Conservation (phyloP, 1,140 invertebrate genomes). For the Drosophila nasuta region DNA sequence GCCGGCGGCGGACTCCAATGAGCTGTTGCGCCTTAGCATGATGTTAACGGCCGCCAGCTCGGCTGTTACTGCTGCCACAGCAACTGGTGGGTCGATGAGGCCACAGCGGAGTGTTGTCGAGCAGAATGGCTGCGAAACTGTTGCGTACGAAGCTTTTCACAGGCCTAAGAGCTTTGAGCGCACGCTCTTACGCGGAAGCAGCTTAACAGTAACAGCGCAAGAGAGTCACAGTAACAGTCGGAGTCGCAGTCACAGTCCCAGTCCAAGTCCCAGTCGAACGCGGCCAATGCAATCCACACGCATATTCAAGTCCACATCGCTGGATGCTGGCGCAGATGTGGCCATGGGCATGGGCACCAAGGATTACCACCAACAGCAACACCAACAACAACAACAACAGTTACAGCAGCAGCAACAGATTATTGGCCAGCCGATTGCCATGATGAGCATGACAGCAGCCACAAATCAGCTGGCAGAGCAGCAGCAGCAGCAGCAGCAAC, state of each 20-base stretch:
- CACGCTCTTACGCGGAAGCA: conserved; percentile 63
- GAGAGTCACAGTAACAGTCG: conserved; percentile 56
- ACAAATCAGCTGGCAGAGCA: conserved; percentile 64
- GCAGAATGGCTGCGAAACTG: conserved; percentile 71
- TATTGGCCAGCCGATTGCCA: conserved; percentile 40
- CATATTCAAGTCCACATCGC: conserved; percentile 65
- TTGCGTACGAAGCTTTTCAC: conserved; percentile 83
- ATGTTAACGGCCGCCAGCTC: conserved; percentile 77
- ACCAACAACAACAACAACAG: conserved; percentile 31
- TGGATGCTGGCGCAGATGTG: conserved; percentile 44
- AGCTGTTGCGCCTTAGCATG: conserved; percentile 73
- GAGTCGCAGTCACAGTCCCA: conserved; percentile 50
- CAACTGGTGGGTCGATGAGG: conserved; percentile 65
- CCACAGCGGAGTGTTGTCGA: conserved; percentile 54
- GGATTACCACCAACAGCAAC: conserved; percentile 20
- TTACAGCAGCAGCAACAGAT: conserved; percentile 52
- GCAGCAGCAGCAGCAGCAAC: conserved; percentile 45
- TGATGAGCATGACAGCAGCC: conserved; percentile 39
- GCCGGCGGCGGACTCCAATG: conserved; percentile 73
- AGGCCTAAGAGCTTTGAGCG: conserved; percentile 76
- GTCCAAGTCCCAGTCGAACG: conserved; percentile 27
- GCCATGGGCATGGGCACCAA: neutral
- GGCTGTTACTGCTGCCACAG: conserved; percentile 64
- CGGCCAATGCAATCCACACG: conserved; percentile 58
- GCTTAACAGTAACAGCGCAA: conserved; percentile 73